These are phyloP conservation scores for Brachionus calyciflorus DNA, from an alignment of 1,140 invertebrate genomes.

Conservation along the genomic window DNA sequence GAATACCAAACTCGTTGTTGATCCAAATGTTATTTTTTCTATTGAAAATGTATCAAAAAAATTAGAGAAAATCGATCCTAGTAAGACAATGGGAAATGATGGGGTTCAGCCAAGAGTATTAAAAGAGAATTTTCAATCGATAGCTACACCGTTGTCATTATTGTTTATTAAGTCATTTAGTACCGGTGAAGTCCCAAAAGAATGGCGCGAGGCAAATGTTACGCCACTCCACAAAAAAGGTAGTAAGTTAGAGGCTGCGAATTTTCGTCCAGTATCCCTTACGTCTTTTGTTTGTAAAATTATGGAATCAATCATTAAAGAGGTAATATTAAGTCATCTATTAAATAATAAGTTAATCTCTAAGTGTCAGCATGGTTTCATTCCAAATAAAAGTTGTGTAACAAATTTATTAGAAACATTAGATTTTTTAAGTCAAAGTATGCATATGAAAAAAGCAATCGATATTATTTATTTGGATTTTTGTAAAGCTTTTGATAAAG, in stretches of 20 bases:
- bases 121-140: background rate
- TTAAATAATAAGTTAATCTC: background rate
- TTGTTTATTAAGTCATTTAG: no score
- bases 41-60: background rate
- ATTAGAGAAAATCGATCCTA: background rate
- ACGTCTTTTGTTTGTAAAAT: conserved; percentile 10
- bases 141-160: no score
- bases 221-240: conserved; percentile 46
- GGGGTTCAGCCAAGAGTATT: background rate
- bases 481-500: conserved; percentile 48
- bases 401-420: no score
- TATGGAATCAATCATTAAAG: conserved; percentile 8
- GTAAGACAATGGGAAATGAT: background rate
- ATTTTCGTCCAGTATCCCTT: conserved; percentile 44
- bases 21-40: background rate
- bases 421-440: no score
- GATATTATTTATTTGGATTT: conserved; percentile 48
- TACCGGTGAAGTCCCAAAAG: no score
- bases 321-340: no score
- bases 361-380: no score
- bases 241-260: background rate
- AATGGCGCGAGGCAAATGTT: conserved; percentile 37
- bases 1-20: background rate
- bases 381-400: no score
- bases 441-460: background rate